Percentiles rank a stretch among this genome's conserved stretches.
Evolutionary conservation across 2,113 vertebrate species (phyloP).

Genomic region (Trogon melanurus): DNA sequence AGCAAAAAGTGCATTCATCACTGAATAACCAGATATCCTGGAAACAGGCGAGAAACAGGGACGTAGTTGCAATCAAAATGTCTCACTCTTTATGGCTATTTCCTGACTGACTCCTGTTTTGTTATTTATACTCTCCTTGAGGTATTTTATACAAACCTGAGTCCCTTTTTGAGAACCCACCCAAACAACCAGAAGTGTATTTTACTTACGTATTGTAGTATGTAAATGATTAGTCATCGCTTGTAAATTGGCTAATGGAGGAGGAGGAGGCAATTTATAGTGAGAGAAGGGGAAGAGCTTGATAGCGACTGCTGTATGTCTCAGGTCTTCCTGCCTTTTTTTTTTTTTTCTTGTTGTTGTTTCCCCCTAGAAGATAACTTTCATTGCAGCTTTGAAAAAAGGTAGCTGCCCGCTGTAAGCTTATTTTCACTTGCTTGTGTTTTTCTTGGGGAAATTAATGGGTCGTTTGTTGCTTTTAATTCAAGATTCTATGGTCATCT

Average conservation of each 20-base stretch:
- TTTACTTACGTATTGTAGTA: constrained; percentile 33
- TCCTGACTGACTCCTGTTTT: not conserved
- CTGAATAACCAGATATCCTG: not conserved
- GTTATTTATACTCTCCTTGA: not conserved
- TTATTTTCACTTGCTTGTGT: not conserved
- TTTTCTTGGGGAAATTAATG: not conserved
- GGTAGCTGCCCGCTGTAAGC: not conserved
- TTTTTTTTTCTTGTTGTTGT: not conserved
- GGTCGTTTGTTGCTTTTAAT: not conserved
- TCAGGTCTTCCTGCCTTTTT: not conserved
- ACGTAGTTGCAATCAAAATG: not conserved
- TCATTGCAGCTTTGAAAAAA: not conserved
- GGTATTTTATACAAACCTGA: not conserved
- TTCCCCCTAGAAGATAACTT: constrained; percentile 42
- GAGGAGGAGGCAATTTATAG: not conserved
- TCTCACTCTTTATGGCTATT: not conserved
- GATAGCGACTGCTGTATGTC: not conserved
- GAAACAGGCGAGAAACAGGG: rapidly evolving
- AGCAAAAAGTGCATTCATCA: not conserved
- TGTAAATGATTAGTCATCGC: constrained; percentile 41
- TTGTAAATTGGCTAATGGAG: not conserved
- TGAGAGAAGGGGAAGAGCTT: not conserved
- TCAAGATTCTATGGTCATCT: not conserved
- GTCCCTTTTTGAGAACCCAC: not conserved
- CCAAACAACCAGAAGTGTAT: constrained; percentile 22